phyloP scores from a whole-genome alignment of 1,140 invertebrate species.

The Nautilus pompilius region DNA sequence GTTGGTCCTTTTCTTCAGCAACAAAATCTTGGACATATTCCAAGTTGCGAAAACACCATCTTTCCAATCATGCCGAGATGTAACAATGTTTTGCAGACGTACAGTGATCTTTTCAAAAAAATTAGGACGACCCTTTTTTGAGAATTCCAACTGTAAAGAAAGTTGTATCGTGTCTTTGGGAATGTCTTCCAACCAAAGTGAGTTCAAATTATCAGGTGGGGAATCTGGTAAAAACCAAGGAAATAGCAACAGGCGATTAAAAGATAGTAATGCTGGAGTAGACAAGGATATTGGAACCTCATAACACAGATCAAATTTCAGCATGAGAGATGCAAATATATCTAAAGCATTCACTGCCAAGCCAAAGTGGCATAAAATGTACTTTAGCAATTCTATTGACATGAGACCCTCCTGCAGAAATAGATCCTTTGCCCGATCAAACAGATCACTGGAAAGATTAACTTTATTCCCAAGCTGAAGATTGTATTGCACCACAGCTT shows the following conservation, averaged over 20 bases:
- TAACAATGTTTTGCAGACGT: constrained; percentile 33
- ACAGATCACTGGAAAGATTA: constrained; percentile 23
- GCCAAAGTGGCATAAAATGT: constrained; percentile 35
- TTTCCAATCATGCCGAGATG: constrained; percentile 37
- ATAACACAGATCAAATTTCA: constrained; percentile 48
- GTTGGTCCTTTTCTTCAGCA: constrained; percentile 22
- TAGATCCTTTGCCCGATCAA: constrained; percentile 35
- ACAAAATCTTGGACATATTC: constrained; percentile 31
- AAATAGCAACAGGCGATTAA: constrained; percentile 34
- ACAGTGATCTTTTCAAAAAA: constrained; percentile 49
- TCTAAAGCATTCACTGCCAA: constrained; percentile 35
- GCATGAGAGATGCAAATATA: constrained; percentile 41
- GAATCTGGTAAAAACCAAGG: constrained; percentile 45
- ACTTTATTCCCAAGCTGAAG: not conserved
- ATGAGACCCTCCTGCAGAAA: constrained; percentile 41
- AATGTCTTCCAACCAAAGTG: constrained; percentile 28
- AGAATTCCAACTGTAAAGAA: constrained; percentile 30
- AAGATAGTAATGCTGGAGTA: constrained; percentile 22
- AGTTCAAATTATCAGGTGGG: constrained; percentile 18
- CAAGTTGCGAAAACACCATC: constrained; percentile 36
- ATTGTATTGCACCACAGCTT: constrained; percentile 33
- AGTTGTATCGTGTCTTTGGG: constrained; percentile 37
- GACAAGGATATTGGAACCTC: constrained; percentile 26
- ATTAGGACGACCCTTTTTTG: constrained; percentile 37
- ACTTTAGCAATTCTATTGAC: constrained; percentile 39